Conservation (phyloP, 2,888 invertebrate species). For the Folsomia candida region DNA sequence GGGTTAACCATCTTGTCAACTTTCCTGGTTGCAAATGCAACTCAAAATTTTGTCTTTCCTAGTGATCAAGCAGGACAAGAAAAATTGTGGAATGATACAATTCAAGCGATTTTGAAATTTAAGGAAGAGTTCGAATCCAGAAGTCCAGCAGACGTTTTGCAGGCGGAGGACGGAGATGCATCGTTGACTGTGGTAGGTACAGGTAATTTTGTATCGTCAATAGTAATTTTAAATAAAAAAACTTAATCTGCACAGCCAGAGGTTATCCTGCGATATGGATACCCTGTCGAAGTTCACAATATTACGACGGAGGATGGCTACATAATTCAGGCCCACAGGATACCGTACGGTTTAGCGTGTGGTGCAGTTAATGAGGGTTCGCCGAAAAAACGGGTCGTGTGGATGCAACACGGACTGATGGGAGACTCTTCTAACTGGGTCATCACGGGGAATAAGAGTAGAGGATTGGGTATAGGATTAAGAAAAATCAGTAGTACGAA, state of each 20-base stretch:
- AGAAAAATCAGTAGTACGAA: background rate
- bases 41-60: background rate
- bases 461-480: slow-evolving; percentile 52
- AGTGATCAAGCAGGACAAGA: background rate
- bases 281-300: slow-evolving; percentile 42
- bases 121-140: background rate
- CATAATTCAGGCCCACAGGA: slow-evolving; percentile 53
- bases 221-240: background rate
- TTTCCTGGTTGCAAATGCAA: no score
- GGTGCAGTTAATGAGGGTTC: slow-evolving; percentile 12
- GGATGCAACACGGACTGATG: slow-evolving; percentile 56
- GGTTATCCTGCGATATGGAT: slow-evolving; percentile 44
- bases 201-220: no score
- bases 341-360: slow-evolving; percentile 36
- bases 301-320: slow-evolving; percentile 57
- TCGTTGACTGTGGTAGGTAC: background rate
- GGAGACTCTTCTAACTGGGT: slow-evolving; percentile 56
- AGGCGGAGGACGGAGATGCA: background rate
- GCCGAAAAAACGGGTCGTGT: slow-evolving; percentile 41
- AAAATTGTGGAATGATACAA: background rate
- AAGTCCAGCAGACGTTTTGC: background rate
- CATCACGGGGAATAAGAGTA: slow-evolving; percentile 55
- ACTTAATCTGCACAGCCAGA: slow-evolving; percentile 28
- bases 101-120: background rate
- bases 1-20: no score